Evolutionary conservation across 2,113 vertebrate species (phyloP), one percentile per base, ranked within the genome.

Genomic region (Hemichromis elongatus): DNA sequence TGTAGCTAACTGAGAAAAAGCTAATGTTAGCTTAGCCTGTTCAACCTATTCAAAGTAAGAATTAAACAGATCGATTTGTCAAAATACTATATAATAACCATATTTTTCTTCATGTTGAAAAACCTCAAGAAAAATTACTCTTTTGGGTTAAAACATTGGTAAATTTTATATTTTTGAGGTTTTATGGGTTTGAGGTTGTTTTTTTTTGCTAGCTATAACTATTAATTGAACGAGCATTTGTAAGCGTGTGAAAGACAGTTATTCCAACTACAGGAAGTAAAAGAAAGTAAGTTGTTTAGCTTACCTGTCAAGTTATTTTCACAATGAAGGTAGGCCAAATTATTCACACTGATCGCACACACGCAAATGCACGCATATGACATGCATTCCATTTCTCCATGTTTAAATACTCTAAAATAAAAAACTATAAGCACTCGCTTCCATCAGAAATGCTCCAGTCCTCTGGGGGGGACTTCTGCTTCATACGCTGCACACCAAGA

Each of bases 401-500:
- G 50, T 80, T 88, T 56, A 85, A 82, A 77, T 68, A 42, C 53
- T 82, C 37, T 45, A 9, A n/a, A 77, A 77, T 77, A 47, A 54
- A 77, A 79, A 52, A 30, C 21, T 26, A 50, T 50, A 56, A n/a
- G 5, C 19, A 1, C 40, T n/a, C 77, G 26, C 18, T 55, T 77
- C 56, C 87, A 86, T 79, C 85, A 81, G 85, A n/a, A 78, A 86
- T 53, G 80, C 80, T 89, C 68, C 86, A 54, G 75, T 73, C 21
- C 56, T 86, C 90, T 80, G 70, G 52, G 75, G 75, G 83, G 87
- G 75, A 85, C 54, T 79, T 42, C 75, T 63, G 50, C 68, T 86
- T 87, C 80, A 79, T 83, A 63, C 35, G 82, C 63, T 77, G 66
- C 73, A 83, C 55, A 73, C 55, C 53, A 50, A 77, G 81, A 92